phyloP scores from a whole-genome alignment of 2,888 invertebrate genomes.

The Lasioglossum oenotherae region DNA sequence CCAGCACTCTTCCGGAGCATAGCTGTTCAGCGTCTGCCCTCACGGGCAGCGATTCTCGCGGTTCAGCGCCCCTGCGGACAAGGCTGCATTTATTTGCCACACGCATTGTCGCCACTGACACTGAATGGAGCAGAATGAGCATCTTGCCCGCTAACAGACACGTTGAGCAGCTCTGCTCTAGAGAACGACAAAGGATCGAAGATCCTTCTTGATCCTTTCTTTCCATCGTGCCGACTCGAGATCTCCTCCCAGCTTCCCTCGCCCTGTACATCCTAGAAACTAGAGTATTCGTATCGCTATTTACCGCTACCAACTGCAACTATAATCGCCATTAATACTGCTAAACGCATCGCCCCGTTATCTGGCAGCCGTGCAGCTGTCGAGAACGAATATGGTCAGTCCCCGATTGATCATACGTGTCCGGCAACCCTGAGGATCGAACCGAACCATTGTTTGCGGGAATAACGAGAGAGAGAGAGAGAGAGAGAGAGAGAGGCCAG shows the following conservation, averaged over 20 bases:
- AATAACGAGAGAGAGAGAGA: conserved; percentile 39
- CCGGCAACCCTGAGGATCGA: conserved; percentile 18
- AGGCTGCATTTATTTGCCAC: too few species aligned
- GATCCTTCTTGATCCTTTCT: background rate
- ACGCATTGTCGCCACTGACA: too few species aligned
- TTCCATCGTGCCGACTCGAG: background rate
- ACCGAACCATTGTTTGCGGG: conserved; percentile 4
- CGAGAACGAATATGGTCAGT: conserved; percentile 13
- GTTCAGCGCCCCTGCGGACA: too few species aligned
- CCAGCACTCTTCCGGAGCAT: too few species aligned
- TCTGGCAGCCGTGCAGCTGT: conserved; percentile 36
- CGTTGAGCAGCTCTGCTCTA: too few species aligned
- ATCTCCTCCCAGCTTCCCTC: conserved; percentile 11
- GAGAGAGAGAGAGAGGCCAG: conserved; percentile 32
- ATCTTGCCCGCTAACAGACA: too few species aligned
- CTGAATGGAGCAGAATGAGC: too few species aligned
- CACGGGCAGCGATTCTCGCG: too few species aligned
- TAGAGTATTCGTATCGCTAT: conserved; percentile 62
- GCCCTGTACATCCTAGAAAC: conserved; percentile 50
- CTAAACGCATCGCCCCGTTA: conserved; percentile 56
- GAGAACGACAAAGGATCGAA: background rate
- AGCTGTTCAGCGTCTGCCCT: too few species aligned
- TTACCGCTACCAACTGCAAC: conserved; percentile 57
- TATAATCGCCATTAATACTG: conserved; percentile 54
- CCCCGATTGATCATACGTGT: conserved; percentile 5